phyloP scores from a whole-genome alignment of 2,113 vertebrate genomes.

The Cynopterus brachyotis region DNA sequence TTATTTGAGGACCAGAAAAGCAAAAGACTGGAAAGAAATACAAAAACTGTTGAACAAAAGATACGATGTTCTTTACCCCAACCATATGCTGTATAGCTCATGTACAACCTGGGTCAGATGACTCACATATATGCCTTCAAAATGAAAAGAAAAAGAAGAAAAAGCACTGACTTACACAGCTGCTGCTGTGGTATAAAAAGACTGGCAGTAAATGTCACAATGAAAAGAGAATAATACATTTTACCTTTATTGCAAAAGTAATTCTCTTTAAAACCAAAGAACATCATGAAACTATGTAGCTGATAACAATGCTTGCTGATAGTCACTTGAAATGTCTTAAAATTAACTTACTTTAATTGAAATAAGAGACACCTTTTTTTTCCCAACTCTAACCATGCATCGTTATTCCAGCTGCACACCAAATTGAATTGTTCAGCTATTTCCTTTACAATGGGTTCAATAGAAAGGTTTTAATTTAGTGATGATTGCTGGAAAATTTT shows the following conservation, averaged over 20 bases:
- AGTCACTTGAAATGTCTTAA: conserved; percentile 56
- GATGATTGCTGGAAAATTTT: background rate
- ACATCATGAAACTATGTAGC: background rate
- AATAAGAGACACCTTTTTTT: background rate
- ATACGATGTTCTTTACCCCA: conserved; percentile 85
- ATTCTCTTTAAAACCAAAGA: conserved; percentile 78
- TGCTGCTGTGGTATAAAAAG: conserved; percentile 74
- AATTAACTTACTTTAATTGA: conserved; percentile 44
- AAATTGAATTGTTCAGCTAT: background rate
- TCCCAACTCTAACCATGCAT: background rate
- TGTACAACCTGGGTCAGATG: conserved; percentile 83
- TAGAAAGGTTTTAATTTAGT: background rate
- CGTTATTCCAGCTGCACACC: background rate
- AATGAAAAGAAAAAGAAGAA: conserved; percentile 56
- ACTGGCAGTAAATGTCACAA: conserved; percentile 71
- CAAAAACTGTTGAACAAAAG: conserved; percentile 87
- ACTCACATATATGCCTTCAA: conserved; percentile 80
- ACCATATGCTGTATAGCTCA: conserved; percentile 80
- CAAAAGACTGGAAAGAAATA: conserved; percentile 86
- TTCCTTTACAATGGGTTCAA: conserved; percentile 51
- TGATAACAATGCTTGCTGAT: conserved; percentile 39
- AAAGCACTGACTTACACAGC: conserved; percentile 76
- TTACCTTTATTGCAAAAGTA: conserved; percentile 72
- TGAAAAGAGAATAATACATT: conserved; percentile 73
- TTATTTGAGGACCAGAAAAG: conserved; percentile 88